Evolutionary conservation across 2,888 invertebrate genomes (phyloP).

Genomic region (Torymus aiolomorphi): DNA sequence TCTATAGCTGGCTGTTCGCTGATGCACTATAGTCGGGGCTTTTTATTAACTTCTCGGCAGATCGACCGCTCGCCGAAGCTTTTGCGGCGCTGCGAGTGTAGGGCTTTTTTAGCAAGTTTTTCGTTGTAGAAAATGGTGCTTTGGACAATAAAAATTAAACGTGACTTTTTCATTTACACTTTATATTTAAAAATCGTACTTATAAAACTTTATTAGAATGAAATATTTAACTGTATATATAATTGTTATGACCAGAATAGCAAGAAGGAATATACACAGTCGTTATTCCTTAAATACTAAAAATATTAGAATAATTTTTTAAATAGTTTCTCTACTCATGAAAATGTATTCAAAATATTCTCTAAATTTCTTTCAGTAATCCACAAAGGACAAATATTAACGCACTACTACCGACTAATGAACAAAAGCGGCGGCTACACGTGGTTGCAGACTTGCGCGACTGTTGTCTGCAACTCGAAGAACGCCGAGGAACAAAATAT

Average conservation of each 20-base stretch:
- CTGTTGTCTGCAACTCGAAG: slow-evolving; percentile 95
- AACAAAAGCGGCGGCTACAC: slow-evolving; percentile 97
- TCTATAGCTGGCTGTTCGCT: slow-evolving; percentile 1
- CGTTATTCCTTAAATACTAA: too few species aligned
- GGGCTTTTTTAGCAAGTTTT: not conserved
- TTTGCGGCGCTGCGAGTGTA: not conserved
- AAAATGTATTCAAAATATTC: slow-evolving; percentile 8
- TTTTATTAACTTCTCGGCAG: slow-evolving; percentile 25
- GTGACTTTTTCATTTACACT: too few species aligned
- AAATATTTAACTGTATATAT: too few species aligned
- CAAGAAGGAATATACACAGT: too few species aligned
- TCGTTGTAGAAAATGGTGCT: too few species aligned
- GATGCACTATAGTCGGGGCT: slow-evolving; percentile 4
- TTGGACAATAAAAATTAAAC: too few species aligned
- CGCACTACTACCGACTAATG: slow-evolving; percentile 96
- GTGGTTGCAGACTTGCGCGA: slow-evolving; percentile 98
- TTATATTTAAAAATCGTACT: too few species aligned
- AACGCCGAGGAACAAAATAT: slow-evolving; percentile 98
- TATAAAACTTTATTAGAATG: too few species aligned
- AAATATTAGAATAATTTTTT: too few species aligned
- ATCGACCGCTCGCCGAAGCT: slow-evolving; percentile 21
- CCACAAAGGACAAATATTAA: slow-evolving; percentile 96
- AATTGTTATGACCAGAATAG: too few species aligned
- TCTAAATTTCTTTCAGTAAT: slow-evolving; percentile 84
- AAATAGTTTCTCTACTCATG: too few species aligned